These are phyloP conservation scores for Cistogaster globosa DNA, from an alignment of 2,888 invertebrate species.

Conservation along the genomic window DNA sequence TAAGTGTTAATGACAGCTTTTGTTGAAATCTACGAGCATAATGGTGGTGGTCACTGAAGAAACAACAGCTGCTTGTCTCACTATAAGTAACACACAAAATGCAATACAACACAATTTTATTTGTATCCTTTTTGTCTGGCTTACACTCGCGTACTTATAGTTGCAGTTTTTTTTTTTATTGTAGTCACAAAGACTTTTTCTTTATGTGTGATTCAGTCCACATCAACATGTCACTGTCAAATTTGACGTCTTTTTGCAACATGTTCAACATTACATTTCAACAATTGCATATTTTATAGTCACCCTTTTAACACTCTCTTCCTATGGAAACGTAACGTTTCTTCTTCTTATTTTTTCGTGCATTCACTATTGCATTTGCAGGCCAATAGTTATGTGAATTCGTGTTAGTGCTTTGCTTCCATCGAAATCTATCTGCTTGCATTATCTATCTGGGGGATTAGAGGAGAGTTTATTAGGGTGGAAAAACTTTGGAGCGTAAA, in stretches of 20 bases:
- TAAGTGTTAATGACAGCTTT: slow-evolving; percentile 40
- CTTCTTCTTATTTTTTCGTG: neutral
- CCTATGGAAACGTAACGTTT: slow-evolving; percentile 23
- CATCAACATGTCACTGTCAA: slow-evolving; percentile 65
- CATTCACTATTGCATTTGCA: slow-evolving; percentile 13
- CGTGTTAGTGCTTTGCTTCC: too few species aligned
- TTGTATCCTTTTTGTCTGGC: slow-evolving; percentile 44
- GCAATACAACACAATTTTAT: slow-evolving; percentile 19
- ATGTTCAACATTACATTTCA: slow-evolving; percentile 63
- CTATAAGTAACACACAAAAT: neutral
- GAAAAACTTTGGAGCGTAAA: too few species aligned
- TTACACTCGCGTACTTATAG: neutral
- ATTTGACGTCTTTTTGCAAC: slow-evolving; percentile 61
- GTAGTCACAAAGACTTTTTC: slow-evolving; percentile 29
- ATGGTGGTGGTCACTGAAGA: slow-evolving; percentile 40
- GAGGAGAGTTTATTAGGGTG: too few species aligned
- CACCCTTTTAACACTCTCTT: slow-evolving; percentile 38
- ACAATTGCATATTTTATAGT: slow-evolving; percentile 58
- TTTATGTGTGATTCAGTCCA: slow-evolving; percentile 36
- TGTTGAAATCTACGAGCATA: neutral
- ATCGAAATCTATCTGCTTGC: too few species aligned
- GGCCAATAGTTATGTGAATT: neutral
- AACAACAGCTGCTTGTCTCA: slow-evolving; percentile 55
- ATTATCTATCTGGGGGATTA: too few species aligned
- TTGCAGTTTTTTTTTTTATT: neutral